Base-by-base conservation (phyloP, 2,797 vertebrate genomes). In the Chelmon rostratus region DNA sequence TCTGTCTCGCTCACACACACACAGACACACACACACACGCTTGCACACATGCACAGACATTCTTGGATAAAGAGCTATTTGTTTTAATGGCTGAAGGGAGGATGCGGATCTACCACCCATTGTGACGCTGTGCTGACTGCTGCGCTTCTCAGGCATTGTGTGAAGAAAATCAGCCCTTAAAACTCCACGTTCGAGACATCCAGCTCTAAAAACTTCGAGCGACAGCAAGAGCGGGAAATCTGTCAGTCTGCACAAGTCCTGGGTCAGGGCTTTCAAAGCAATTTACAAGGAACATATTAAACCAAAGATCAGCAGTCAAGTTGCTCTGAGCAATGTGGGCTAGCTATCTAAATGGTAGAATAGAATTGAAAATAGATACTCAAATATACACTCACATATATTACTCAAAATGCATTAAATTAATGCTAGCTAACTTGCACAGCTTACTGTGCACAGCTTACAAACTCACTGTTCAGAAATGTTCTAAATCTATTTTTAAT, bases 21-120 rank as follows among this genome's bases (percentile, higher is more conserved):
- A 58, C 21, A 62, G n/a, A 46, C 38, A 44, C 63, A 16, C 56
- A 18, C 25, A n/a, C 47, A 68, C 57, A 25, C 69, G 61, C 47
- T 62, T 54, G 54, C 66, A 49, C 68, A 82, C 78, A 76, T 57
- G 28, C 57, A 83, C 53, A 75, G 38, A 86, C 88, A 85, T 85
- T 89, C 78, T 89, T 91, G 86, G 86, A 90, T 89, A 88, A 88
- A 89, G 82, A 81, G 74, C 82, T 88, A 82, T 89, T 92, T 93
- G 89, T 92, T 91, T 92, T 91, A 92, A 88, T 87, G 88, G 87
- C 53, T 66, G 58, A 87, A 70, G 81, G 86, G 83, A 90, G 91
- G 88, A 94, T 93, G 91, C 89, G 79, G 82, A 87, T 83, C 89
- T 90, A 87, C 93, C 93, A 92, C 93, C 94, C 89, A 93, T 91